Conservation (phyloP, 2,888 invertebrate species). For the Abrostola triplasia region DNA sequence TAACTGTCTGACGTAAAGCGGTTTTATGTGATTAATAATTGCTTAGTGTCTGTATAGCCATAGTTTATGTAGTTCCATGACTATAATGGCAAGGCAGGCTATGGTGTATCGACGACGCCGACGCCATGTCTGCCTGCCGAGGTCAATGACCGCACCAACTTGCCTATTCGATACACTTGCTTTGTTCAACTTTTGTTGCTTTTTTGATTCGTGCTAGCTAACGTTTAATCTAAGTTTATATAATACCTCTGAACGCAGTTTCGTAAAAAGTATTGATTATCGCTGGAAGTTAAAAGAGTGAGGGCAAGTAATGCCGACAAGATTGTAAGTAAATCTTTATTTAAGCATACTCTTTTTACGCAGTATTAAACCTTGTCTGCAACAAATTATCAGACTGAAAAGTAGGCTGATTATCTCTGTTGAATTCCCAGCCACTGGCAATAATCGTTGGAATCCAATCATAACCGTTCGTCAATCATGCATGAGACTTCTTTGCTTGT, state of each 20-base stretch:
- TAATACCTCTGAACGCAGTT: conserved; percentile 43
- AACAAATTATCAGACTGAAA: conserved; percentile 6
- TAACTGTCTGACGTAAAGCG: not conserved
- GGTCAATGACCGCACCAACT: conserved; percentile 75
- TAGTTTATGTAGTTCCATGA: conserved; percentile 52
- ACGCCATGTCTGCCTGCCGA: conserved; percentile 79
- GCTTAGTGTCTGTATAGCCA: conserved; percentile 21
- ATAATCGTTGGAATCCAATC: conserved; percentile 39
- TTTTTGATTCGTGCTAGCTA: conserved; percentile 65
- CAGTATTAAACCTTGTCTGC: not conserved
- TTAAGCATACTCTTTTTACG: not conserved
- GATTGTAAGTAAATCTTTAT: not conserved
- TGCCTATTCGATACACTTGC: conserved; percentile 76
- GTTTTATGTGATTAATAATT: conserved; percentile 15
- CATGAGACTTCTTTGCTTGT: conserved; percentile 36
- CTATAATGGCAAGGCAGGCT: conserved; percentile 64
- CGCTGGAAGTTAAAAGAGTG: no score
- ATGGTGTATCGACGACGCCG: conserved; percentile 79
- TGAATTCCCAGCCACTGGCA: conserved; percentile 15
- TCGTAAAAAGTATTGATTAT: conserved; percentile 4
- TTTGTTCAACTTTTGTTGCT: conserved; percentile 73
- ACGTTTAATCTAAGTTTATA: conserved; percentile 62
- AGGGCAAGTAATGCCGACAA: no score
- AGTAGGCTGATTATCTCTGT: not conserved
- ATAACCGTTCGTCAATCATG: conserved; percentile 45